Evolutionary conservation across 2,113 vertebrate species (phyloP).

Genomic region (Uria aalge): DNA sequence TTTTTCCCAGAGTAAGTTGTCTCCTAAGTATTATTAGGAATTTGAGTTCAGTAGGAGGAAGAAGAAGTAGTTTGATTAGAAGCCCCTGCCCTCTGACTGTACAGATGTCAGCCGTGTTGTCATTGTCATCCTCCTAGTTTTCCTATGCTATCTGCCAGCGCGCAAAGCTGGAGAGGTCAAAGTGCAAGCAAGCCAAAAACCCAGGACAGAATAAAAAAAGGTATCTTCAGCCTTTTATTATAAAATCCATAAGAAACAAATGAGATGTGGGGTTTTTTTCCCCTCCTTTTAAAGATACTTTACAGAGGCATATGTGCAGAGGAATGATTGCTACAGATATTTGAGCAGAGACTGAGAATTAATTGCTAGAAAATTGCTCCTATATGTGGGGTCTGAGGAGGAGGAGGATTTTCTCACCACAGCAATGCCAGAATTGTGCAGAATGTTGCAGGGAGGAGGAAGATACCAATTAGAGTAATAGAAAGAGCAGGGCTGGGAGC

Average conservation of each 20-base stretch:
- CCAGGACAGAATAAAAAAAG: neutral
- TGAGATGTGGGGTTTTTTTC: neutral
- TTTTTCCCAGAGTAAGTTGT: neutral
- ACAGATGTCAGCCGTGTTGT: neutral
- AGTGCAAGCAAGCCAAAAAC: neutral
- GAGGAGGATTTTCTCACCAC: neutral
- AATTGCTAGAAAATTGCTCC: neutral
- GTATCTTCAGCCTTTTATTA: neutral
- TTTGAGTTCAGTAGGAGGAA: neutral
- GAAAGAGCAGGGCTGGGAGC: conserved; percentile 4
- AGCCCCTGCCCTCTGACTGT: neutral
- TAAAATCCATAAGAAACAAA: neutral
- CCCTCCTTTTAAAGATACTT: neutral
- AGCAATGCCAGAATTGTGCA: neutral
- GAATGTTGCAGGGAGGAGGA: neutral
- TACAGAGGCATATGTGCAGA: neutral
- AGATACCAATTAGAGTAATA: conserved; percentile 24
- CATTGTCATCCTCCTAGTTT: neutral
- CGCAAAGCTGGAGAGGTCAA: neutral
- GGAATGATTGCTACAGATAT: neutral
- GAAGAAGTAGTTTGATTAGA: neutral
- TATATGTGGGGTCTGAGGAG: neutral
- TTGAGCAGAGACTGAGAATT: neutral
- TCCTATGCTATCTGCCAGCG: neutral
- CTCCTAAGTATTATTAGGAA: neutral